These are phyloP conservation scores for Zoroaster sp. DNA, from an alignment of 53 echinoderm and acorn worm genomes.

Conservation along the genomic window DNA sequence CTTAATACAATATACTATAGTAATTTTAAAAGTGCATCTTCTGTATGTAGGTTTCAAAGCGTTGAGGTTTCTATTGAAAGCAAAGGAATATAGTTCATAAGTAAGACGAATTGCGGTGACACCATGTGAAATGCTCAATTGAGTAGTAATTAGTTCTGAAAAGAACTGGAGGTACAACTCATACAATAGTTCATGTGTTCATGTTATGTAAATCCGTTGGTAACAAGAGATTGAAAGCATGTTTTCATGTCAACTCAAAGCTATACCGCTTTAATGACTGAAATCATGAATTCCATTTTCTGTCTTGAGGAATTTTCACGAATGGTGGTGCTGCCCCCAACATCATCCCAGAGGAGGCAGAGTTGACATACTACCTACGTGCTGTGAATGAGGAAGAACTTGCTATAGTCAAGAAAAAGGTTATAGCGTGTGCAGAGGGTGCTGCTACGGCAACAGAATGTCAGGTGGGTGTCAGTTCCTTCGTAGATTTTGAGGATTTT, in stretches of 20 bases:
- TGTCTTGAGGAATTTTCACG: conserved; percentile 79
- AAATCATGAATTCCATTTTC: neutral
- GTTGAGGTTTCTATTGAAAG: neutral
- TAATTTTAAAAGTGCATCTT: too few species aligned
- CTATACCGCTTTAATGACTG: neutral
- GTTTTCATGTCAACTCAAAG: neutral
- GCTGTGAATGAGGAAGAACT: conserved; percentile 61
- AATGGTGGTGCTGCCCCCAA: conserved; percentile 87
- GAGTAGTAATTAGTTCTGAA: too few species aligned
- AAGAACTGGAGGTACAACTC: too few species aligned
- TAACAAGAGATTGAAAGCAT: too few species aligned
- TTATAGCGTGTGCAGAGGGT: conserved; percentile 72
- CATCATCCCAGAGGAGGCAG: conserved; percentile 90
- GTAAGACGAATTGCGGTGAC: too few species aligned
- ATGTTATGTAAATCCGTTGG: too few species aligned
- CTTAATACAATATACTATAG: too few species aligned
- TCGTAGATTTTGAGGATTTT: neutral
- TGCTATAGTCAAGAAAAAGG: conserved; percentile 55
- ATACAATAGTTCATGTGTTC: too few species aligned
- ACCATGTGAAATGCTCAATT: too few species aligned
- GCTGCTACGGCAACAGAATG: conserved; percentile 81
- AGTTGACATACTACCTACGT: conserved; percentile 71
- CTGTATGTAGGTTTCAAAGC: too few species aligned
- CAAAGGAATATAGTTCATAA: too few species aligned
- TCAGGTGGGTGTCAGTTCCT: conserved; percentile 56